Evolutionary conservation across 2,113 vertebrate genomes (phyloP).

Genomic region (Mus spicilegus): DNA sequence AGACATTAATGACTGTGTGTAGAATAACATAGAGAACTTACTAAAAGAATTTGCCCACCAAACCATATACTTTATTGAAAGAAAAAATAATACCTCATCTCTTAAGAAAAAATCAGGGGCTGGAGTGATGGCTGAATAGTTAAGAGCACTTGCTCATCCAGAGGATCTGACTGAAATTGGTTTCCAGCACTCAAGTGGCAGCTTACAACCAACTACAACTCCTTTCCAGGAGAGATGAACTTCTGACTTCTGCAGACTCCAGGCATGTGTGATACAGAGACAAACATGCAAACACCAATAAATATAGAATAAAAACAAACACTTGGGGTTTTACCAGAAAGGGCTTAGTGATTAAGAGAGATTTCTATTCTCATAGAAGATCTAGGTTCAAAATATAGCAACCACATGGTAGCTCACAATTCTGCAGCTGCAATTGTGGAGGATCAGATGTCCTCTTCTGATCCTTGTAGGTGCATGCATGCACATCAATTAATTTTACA

Average conservation of each 20-base stretch:
- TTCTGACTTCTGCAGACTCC: background rate
- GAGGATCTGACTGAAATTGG: background rate
- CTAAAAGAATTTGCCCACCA: background rate
- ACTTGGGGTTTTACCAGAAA: background rate
- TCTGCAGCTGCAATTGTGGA: background rate
- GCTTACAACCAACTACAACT: background rate
- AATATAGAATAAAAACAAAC: background rate
- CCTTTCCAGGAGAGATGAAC: background rate
- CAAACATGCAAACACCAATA: background rate
- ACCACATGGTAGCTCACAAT: background rate
- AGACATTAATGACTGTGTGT: background rate
- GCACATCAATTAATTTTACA: background rate
- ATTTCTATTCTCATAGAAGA: background rate
- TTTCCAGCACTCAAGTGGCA: too few species aligned
- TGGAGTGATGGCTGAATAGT: background rate
- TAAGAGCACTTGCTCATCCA: background rate
- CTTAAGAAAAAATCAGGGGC: background rate
- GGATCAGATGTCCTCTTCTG: background rate
- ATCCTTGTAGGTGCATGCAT: background rate
- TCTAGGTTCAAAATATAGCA: too few species aligned
- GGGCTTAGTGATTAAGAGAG: background rate
- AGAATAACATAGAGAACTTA: background rate
- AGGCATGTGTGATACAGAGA: background rate
- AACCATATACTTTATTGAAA: slow-evolving; percentile 4
- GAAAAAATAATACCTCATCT: slow-evolving; percentile 20